Percentiles rank a stretch among this genome's conserved stretches.
These are phyloP conservation scores for Megaceryle alcyon DNA, from an alignment of 2,797 vertebrate genomes.

Conservation along the genomic window DNA sequence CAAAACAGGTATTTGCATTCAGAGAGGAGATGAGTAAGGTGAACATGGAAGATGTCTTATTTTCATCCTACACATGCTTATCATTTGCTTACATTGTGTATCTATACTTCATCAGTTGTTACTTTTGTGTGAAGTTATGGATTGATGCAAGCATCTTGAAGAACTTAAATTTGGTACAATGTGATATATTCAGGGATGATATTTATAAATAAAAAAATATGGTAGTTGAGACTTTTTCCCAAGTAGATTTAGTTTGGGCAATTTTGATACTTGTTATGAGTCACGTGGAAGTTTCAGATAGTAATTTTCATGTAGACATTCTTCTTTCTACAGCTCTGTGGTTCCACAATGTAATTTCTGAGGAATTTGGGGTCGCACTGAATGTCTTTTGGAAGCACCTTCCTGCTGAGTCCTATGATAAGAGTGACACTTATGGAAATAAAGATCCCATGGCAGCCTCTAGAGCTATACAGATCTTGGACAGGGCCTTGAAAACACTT, in stretches of 20 bases:
- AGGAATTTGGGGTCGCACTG: constrained; percentile 92
- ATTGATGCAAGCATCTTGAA: not conserved
- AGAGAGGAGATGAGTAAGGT: not conserved
- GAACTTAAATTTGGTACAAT: not conserved
- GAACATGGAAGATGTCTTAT: not conserved
- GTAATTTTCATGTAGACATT: constrained; percentile 46
- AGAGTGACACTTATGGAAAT: constrained; percentile 92
- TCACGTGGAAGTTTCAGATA: constrained; percentile 42
- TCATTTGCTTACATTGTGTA: not conserved
- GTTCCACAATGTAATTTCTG: constrained; percentile 94
- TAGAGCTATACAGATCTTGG: constrained; percentile 83
- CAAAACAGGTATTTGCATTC: not conserved
- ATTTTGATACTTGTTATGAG: constrained; percentile 34
- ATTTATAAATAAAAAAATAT: not conserved
- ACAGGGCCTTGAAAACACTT: constrained; percentile 87
- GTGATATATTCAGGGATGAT: not conserved
- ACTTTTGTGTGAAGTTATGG: not conserved
- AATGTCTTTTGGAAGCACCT: constrained; percentile 97
- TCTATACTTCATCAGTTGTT: not conserved
- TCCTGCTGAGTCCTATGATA: constrained; percentile 87
- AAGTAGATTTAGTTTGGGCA: constrained; percentile 30
- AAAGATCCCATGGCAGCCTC: constrained; percentile 90
- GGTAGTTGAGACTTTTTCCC: constrained; percentile 35
- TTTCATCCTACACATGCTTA: not conserved
- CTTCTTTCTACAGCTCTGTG: constrained; percentile 86